Evolutionary conservation across 2,113 vertebrate genomes (phyloP), one percentile per base, ranked within the genome.

Genomic region (Nanger granti): DNA sequence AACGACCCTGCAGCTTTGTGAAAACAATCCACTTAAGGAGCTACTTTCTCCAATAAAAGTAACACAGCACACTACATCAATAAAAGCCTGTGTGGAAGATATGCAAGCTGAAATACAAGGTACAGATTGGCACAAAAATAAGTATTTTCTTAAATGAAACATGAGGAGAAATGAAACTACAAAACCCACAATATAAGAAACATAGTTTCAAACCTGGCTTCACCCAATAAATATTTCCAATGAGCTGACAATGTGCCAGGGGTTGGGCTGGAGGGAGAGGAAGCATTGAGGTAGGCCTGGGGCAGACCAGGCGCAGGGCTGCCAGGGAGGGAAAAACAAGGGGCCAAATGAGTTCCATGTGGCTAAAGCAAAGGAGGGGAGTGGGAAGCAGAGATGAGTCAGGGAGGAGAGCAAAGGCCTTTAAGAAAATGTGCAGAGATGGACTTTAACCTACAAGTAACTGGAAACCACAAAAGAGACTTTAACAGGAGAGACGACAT

Each of bases 81-180:
- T 54, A 44, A 49, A 86, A 66, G 86, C 8, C 69, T 49, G n/a
- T 29, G 13, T 12, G 22, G 26, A 86, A 11, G 49, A 80, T 29
- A 66, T 4, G 31, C 64, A 89, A 49, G 89, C 85, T 37, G 41
- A 49, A 44, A 66, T 41, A 79, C 26, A 41, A 82, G 52, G 54
- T 62, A 69, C 28, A 47, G 60, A 57, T 0, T 41, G 47, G 34
- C 57, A 89, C 88, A 88, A 84, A 92, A 88, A 85, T 87, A 64
- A 97, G 6, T 55, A 29, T 54, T 85, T 79, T 96, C 87, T 92
- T 89, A 80, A 87, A 62, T 10, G 76, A 97, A 95, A 76, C 57
- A 57, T 1, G 24, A 92, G 22, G 13, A 24, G 6, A 89, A 96
- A 79, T 60, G 82, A 87, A 89, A 97, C 3, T 62, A 54, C 62